Conservation (phyloP, 2,888 invertebrate species). For the Willowsia nigromaculata region DNA sequence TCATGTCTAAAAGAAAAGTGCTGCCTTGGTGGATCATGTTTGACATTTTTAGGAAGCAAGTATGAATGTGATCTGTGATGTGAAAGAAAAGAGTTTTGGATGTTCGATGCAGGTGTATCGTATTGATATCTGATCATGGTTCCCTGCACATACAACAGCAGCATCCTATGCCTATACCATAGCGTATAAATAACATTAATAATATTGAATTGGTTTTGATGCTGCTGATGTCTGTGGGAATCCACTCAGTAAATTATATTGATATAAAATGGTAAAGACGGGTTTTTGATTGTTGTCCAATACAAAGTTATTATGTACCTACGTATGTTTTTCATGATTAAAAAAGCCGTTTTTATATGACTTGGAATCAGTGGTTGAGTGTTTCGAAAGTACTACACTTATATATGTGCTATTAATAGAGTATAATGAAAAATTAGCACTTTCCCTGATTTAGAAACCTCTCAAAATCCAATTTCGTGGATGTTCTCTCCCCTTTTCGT, state of each 20-base stretch:
- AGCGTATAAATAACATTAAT: not conserved
- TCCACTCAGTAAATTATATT: not conserved
- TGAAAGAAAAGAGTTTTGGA: not conserved
- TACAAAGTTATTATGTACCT: not conserved
- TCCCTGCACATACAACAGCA: not conserved
- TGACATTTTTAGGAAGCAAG: not conserved
- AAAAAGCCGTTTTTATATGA: not conserved
- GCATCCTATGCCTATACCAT: not conserved
- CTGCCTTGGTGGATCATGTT: not conserved
- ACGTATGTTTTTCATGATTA: not conserved
- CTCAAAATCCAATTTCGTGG: constrained; percentile 23
- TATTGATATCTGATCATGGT: not conserved
- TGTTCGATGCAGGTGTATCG: not conserved
- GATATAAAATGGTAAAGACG: not conserved
- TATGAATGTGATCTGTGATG: constrained; percentile 1
- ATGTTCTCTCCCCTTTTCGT: not conserved
- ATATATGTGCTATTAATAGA: constrained; percentile 7
- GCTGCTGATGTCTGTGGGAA: not conserved
- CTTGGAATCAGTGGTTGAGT: not conserved
- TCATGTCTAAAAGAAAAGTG: not conserved
- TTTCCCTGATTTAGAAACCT: constrained; percentile 34
- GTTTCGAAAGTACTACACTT: not conserved
- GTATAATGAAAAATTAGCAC: constrained; percentile 34
- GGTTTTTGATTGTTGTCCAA: not conserved
- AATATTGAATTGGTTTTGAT: not conserved